Evolutionary conservation across 1,140 invertebrate genomes (phyloP).

Genomic region (Conopomorpha cramerella): DNA sequence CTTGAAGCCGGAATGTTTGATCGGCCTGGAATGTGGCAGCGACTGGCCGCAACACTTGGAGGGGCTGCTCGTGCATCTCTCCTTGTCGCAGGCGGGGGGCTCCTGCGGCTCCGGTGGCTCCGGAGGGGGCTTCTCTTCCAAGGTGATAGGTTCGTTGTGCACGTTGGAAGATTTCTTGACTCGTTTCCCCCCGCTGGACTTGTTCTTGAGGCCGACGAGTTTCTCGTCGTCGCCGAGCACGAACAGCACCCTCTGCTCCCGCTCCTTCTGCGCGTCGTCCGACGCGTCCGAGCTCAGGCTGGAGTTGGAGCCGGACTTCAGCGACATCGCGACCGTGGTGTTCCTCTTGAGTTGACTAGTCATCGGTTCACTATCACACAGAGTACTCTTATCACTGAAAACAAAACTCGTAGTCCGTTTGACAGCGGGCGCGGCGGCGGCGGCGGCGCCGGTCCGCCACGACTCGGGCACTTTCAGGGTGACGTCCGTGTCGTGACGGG

Average conservation of each 20-base stretch:
- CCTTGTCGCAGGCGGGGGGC: slow-evolving; percentile 10
- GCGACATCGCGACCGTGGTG: slow-evolving; percentile 25
- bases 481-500: slow-evolving; percentile 22
- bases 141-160: slow-evolving; percentile 17
- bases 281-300: slow-evolving; percentile 27
- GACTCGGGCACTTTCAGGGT: slow-evolving; percentile 23
- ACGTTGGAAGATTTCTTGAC: slow-evolving; percentile 37
- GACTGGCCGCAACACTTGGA: slow-evolving; percentile 48
- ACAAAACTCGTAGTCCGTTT: slow-evolving; percentile 29
- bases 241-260: slow-evolving; percentile 67
- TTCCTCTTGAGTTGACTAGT: slow-evolving; percentile 20
- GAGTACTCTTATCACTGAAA: too few relatives aligned
- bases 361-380: slow-evolving; percentile 12
- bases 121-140: too few relatives aligned
- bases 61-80: slow-evolving; percentile 17
- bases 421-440: slow-evolving; percentile 22
- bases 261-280: slow-evolving; percentile 25
- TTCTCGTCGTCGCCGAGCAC: slow-evolving; percentile 77
- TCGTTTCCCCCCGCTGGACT: slow-evolving; percentile 32
- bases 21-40: slow-evolving; percentile 62
- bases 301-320: slow-evolving; percentile 27
- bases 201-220: slow-evolving; percentile 62
- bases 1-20: slow-evolving; percentile 70
- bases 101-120: too few relatives aligned
- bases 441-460: slow-evolving; percentile 27